phyloP scores from a whole-genome alignment of 1,140 invertebrate species.

The Apocrypta bakeri region DNA sequence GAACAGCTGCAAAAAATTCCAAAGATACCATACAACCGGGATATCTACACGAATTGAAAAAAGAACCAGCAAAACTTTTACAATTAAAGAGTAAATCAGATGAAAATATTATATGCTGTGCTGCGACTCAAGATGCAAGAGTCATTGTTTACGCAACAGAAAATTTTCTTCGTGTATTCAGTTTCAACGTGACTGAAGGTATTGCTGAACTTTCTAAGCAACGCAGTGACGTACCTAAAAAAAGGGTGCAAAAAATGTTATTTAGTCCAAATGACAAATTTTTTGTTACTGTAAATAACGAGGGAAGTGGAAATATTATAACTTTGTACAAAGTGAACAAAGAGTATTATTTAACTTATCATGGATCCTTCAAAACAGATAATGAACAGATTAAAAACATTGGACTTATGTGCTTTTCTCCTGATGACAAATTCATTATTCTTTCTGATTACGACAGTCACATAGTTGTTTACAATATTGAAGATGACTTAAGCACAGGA shows the following conservation, averaged over 20 bases:
- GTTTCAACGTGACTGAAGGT: slow-evolving; percentile 76
- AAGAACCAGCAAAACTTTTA: slow-evolving; percentile 80
- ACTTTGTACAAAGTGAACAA: slow-evolving; percentile 65
- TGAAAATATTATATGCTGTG: slow-evolving; percentile 80
- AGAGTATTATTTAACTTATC: slow-evolving; percentile 57
- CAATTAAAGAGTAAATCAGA: slow-evolving; percentile 77
- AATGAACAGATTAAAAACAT: slow-evolving; percentile 62
- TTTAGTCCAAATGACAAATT: slow-evolving; percentile 70
- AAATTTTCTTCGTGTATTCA: slow-evolving; percentile 79
- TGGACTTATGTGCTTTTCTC: slow-evolving; percentile 71
- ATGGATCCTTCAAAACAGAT: slow-evolving; percentile 61
- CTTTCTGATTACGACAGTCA: slow-evolving; percentile 77
- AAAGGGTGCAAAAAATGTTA: slow-evolving; percentile 66
- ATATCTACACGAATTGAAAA: slow-evolving; percentile 66
- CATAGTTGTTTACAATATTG: slow-evolving; percentile 78
- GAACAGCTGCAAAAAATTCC: slow-evolving; percentile 61
- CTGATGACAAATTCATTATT: slow-evolving; percentile 78
- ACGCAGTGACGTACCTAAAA: slow-evolving; percentile 59
- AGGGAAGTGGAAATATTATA: slow-evolving; percentile 55
- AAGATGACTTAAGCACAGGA: slow-evolving; percentile 60
- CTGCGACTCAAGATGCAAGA: slow-evolving; percentile 80
- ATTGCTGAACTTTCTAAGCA: slow-evolving; percentile 61
- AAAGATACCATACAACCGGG: slow-evolving; percentile 59
- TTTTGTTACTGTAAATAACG: slow-evolving; percentile 64
- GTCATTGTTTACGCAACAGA: slow-evolving; percentile 85